A percentile compares a stretch with the other conserved stretches of the same genome.
Conservation (phyloP, 1,140 invertebrate genomes). For the Dolichoris vasculosae region DNA sequence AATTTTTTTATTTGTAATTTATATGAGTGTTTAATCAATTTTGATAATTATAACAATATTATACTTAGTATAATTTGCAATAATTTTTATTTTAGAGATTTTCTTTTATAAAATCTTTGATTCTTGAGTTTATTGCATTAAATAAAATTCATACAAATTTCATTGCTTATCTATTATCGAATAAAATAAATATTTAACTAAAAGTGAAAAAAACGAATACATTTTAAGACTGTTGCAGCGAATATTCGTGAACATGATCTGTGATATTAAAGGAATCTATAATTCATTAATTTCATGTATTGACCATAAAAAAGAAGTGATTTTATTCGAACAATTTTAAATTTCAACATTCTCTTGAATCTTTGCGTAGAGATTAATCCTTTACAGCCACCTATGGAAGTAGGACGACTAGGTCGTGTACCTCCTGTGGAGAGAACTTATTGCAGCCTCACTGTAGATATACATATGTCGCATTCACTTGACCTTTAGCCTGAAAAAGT, state of each 20-base stretch:
- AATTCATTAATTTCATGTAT: no score
- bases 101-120: constrained; percentile 24
- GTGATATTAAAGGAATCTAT: neutral
- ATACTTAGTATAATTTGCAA: constrained; percentile 8
- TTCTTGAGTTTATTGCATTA: neutral
- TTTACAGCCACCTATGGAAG: neutral
- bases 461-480: constrained; percentile 28
- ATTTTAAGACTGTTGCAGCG: no score
- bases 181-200: neutral
- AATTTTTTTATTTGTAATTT: neutral
- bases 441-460: neutral
- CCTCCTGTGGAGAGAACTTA: neutral
- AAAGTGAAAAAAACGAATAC: no score
- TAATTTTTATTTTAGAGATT: constrained; percentile 20
- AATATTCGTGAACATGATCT: no score
- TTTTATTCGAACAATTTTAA: neutral
- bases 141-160: neutral
- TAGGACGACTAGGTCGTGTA: constrained; percentile 14
- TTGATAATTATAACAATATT: neutral
- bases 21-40: neutral
- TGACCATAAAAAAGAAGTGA: neutral
- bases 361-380: neutral
- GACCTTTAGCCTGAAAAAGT: constrained; percentile 38
- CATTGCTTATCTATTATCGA: neutral
- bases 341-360: neutral